Evolutionary conservation across 2,888 invertebrate genomes (phyloP).

Genomic region (Neuroscelio doddi): DNA sequence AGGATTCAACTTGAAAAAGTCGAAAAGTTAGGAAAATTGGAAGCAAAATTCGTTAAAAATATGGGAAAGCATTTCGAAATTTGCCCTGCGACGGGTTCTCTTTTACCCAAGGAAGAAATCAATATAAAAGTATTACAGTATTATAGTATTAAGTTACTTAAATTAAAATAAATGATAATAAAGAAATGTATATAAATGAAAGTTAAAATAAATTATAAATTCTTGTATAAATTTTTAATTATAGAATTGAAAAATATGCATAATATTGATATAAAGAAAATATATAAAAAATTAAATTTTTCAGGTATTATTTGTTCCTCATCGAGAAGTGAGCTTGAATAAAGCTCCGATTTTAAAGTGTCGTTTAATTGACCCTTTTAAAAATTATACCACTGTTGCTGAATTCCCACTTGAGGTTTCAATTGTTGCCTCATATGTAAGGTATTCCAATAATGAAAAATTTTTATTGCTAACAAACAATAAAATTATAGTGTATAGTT

Average conservation of each 20-base stretch:
- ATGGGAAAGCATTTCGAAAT: constrained; percentile 53
- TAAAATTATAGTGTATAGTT: not conserved
- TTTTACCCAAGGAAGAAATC: constrained; percentile 49
- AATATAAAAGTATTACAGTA: constrained; percentile 47
- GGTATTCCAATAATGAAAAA: constrained; percentile 20
- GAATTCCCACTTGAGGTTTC: constrained; percentile 61
- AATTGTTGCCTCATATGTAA: constrained; percentile 50
- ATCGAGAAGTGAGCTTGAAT: constrained; percentile 51
- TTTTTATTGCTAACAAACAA: no score
- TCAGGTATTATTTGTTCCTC: constrained; percentile 53
- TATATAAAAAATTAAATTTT: not conserved
- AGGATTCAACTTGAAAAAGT: constrained; percentile 51
- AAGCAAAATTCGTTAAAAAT: constrained; percentile 28
- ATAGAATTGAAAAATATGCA: not conserved
- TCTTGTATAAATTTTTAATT: no score
- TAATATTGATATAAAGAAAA: not conserved
- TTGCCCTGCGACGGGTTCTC: constrained; percentile 51
- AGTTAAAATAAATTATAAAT: no score
- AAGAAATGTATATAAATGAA: no score
- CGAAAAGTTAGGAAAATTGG: constrained; percentile 33
- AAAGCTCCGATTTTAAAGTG: constrained; percentile 55
- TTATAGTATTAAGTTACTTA: not conserved
- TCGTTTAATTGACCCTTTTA: constrained; percentile 53
- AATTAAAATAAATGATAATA: no score
- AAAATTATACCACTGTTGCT: constrained; percentile 50